Evolutionary conservation across 2,113 vertebrate species (phyloP), one percentile per base, ranked within the genome.

Genomic region (Cebus imitator): DNA sequence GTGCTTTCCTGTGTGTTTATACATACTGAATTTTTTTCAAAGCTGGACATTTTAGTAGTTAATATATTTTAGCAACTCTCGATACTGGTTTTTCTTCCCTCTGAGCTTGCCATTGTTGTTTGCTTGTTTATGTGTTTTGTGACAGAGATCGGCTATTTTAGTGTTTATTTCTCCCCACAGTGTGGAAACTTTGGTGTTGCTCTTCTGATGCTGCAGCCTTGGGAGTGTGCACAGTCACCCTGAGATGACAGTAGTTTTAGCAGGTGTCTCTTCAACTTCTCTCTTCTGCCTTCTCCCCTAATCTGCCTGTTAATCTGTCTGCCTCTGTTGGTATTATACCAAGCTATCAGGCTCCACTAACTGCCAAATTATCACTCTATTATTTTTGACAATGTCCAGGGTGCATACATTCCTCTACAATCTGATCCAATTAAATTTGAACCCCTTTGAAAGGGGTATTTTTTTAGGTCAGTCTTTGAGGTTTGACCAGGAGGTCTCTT

Each of bases 151-250:
- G 70, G 37, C 78, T 68, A 6, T 79, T 84, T 91, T 35, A 27
- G 1, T 61, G n/a, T 75, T 85, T 18, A 8, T 40, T 6, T 32
- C 6, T 14, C 14, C 18, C 43, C 0, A 0, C 14, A 16, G 8
- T 21, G 32, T 25, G 37, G 27, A 50, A 14, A 9, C 30, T 27
- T 37, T 7, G 23, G 14, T 40, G 1, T 37, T 52, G 75, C 13
- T 20, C 76, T 81, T 86, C 14, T 57, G 30, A 25, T 35, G 10
- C 8, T 21, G 48, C 6, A 23, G 55, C 37, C 81, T 10, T 20
- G 3, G 16, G 45, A 4, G 0, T 64, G 7, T 57, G 27, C 27
- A 43, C 0, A 11, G 86, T 78, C 61, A 75, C 79, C 16, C 55
- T 55, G 73, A 50, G 32, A 37, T 45, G 82, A 70, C 2, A 2